phyloP scores from a whole-genome alignment of 2,888 invertebrate genomes.

The Leptinotarsa juncta region DNA sequence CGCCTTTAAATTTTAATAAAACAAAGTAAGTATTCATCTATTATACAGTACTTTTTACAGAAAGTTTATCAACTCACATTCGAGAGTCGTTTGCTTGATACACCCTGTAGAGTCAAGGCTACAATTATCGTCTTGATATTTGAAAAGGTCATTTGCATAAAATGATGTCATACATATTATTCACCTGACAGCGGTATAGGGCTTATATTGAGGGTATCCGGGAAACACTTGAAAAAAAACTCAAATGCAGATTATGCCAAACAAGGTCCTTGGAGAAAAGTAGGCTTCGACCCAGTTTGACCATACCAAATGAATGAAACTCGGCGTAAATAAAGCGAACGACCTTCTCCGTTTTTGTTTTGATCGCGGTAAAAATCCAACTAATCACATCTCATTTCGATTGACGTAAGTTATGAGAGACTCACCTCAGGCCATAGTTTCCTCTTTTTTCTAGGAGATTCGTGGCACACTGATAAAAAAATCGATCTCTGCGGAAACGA shows the following conservation, averaged over 20 bases:
- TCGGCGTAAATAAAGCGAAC: constrained; percentile 9
- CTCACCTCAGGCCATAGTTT: constrained; percentile 7
- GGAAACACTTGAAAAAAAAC: neutral
- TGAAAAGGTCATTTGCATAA: constrained; percentile 35
- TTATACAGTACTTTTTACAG: too few relatives aligned
- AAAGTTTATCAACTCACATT: too few relatives aligned
- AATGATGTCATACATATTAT: constrained; percentile 35
- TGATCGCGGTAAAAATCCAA: neutral
- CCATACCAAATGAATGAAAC: neutral
- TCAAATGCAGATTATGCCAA: neutral
- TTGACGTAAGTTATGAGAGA: neutral
- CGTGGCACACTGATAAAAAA: neutral
- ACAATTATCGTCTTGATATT: constrained; percentile 27
- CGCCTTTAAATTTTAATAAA: too few relatives aligned
- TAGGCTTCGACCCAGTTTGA: neutral
- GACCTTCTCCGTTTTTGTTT: constrained; percentile 14
- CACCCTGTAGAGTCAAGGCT: constrained; percentile 28
- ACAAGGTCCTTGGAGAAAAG: neutral
- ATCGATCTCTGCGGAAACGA: constrained; percentile 22
- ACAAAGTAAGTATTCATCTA: too few relatives aligned
- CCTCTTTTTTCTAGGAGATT: neutral
- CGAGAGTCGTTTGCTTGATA: too few relatives aligned
- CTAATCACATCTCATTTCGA: neutral
- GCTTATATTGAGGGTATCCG: neutral
- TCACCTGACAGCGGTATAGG: constrained; percentile 13